Base-by-base conservation (phyloP, 2,888 invertebrate species). In the Blastobasis adustella region DNA sequence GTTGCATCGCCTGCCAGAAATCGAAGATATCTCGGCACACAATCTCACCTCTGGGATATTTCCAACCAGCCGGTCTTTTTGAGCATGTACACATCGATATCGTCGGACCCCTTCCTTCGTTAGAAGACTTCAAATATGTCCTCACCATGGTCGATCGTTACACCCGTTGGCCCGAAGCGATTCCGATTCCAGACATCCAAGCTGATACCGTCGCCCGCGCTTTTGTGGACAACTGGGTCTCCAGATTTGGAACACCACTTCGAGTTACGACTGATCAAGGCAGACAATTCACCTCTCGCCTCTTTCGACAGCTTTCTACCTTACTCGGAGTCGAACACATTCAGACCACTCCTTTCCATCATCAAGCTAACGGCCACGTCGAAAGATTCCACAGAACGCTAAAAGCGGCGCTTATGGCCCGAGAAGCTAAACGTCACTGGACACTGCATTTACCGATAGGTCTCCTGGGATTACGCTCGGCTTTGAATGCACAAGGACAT, bases 241-340 rank as follows among this genome's bases (percentile, higher is more conserved):
- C 40, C 4, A 43, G 60, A n/a, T 60, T 52, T 38, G 62, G 63
- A n/a, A 49, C 53, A 41, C 57, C 56, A 5, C n/a, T 47, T 1
- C 48, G 45, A 38, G 2, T 62, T 6, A 59, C 59, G 0, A 58
- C 50, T 4, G 62, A 65, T 44, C 61, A 61, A 51, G 62, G 53
- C 23, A 51, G 55, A 4, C 56, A 56, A 41, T 58, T 58, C 46
- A 62, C 73, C 23, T 73, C 71, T 5, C 60, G 62, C 6, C 69
- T 73, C 47, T 52, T 61, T 52, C 61, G 61, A 0, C 53, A 73
- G 36, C 49, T 57, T 9, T 42, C 54, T 52, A 52, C 46, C 40
- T 45, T 53, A 6, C 41, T 58, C 45, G 56, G 57, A 7, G 53
- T 59, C 4, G 37, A 56, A 39, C 58, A 54, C 44, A 46, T 50